Evolutionary conservation across 2,797 vertebrate genomes (phyloP).

Genomic region (Kryptolebias ocellatus): DNA sequence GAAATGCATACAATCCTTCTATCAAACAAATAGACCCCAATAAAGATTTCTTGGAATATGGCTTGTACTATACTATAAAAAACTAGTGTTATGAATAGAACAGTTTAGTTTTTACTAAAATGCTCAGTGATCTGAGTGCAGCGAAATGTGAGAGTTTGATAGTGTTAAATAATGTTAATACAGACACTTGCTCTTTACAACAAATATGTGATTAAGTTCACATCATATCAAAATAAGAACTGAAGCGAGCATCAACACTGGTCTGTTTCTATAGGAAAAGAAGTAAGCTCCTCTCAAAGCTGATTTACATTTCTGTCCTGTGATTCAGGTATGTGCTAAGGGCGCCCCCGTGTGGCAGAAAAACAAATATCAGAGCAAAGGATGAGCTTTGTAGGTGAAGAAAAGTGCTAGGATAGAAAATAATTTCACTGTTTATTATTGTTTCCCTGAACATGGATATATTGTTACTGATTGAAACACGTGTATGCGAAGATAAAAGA

Average conservation of each 20-base stretch:
- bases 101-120: not conserved
- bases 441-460: not conserved
- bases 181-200: not conserved
- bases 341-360: slow-evolving; percentile 64
- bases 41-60: not conserved
- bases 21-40: no score
- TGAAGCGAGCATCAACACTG: slow-evolving; percentile 8
- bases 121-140: not conserved
- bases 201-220: not conserved
- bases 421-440: not conserved
- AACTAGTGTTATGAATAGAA: not conserved
- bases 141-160: not conserved
- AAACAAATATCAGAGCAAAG: not conserved
- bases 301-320: not conserved
- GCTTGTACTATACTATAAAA: not conserved
- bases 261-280: slow-evolving; percentile 5
- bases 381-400: no score
- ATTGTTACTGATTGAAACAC: not conserved
- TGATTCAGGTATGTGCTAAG: slow-evolving; percentile 18
- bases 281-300: slow-evolving; percentile 16
- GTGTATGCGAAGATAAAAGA: not conserved
- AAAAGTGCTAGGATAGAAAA: no score
- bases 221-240: not conserved
- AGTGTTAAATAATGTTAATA: not conserved
- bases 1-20: not conserved